These are phyloP conservation scores for Anas platyrhynchos DNA, from an alignment of 2,113 vertebrate species.

Conservation along the genomic window DNA sequence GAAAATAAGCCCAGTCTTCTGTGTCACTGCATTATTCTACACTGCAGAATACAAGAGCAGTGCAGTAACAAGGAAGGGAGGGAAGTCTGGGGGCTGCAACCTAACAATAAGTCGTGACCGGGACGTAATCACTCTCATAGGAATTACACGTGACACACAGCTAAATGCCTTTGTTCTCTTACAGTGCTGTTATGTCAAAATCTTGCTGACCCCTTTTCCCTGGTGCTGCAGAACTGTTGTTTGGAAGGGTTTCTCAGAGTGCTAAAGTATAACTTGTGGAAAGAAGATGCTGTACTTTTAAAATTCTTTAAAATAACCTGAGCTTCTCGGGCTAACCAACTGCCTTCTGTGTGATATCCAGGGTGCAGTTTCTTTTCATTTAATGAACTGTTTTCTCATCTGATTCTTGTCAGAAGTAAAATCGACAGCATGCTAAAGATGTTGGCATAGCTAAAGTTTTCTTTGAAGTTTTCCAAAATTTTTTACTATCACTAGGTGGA, in stretches of 20 bases:
- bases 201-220: background rate
- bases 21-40: rapidly evolving
- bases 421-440: background rate
- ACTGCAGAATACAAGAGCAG: background rate
- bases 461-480: background rate
- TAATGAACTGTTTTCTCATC: background rate
- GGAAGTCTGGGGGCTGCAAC: background rate
- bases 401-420: background rate
- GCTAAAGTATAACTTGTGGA: background rate
- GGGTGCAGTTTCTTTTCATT: background rate
- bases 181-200: background rate
- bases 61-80: background rate
- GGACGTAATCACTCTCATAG: background rate
- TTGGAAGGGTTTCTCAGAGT: background rate
- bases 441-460: background rate
- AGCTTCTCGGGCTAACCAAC: background rate
- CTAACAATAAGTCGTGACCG: background rate
- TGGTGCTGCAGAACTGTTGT: background rate
- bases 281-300: background rate
- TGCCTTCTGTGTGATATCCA: background rate
- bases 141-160: background rate
- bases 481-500: background rate
- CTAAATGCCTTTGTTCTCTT: background rate
- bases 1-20: background rate
- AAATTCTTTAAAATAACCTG: background rate